Percentiles rank a stretch among this genome's conserved stretches.
Evolutionary conservation across 2,888 invertebrate genomes (phyloP).

Genomic region (Chirona hameri): DNA sequence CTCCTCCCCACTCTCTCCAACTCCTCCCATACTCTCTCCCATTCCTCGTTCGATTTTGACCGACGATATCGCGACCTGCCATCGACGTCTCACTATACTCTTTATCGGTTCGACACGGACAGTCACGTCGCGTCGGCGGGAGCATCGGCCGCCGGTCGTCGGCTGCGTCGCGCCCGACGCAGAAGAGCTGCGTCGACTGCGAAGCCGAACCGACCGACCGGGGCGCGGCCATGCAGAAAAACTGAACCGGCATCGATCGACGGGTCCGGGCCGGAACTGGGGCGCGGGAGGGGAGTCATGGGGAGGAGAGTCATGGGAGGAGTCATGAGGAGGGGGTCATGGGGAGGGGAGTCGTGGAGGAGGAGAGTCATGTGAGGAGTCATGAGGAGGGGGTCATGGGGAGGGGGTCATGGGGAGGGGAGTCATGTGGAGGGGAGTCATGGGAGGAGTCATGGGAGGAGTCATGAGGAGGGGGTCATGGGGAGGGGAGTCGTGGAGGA

Average conservation of each 20-base stretch:
- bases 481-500: no score
- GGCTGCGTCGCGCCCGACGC: background rate
- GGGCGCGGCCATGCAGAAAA: constrained; percentile 14
- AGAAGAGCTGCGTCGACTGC: background rate
- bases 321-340: background rate
- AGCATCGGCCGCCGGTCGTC: background rate
- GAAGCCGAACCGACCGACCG: background rate
- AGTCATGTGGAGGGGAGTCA: no score
- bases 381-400: no score
- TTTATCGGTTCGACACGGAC: background rate
- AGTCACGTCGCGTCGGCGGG: background rate
- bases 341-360: background rate
- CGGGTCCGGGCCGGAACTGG: background rate
- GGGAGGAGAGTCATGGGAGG: background rate
- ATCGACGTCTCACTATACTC: background rate
- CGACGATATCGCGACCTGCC: background rate
- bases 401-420: no score
- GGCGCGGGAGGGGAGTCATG: background rate
- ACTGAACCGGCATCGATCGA: background rate
- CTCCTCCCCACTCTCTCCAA: no score
- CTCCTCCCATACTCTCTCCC: background rate
- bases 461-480: no score
- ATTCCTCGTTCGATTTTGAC: background rate
- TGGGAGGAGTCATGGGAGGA: no score
- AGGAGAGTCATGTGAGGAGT: background rate